Evolutionary conservation across 2,113 vertebrate species (phyloP), one percentile per base, ranked within the genome.

Genomic region (Sinocyclocheilus rhinocerous): DNA sequence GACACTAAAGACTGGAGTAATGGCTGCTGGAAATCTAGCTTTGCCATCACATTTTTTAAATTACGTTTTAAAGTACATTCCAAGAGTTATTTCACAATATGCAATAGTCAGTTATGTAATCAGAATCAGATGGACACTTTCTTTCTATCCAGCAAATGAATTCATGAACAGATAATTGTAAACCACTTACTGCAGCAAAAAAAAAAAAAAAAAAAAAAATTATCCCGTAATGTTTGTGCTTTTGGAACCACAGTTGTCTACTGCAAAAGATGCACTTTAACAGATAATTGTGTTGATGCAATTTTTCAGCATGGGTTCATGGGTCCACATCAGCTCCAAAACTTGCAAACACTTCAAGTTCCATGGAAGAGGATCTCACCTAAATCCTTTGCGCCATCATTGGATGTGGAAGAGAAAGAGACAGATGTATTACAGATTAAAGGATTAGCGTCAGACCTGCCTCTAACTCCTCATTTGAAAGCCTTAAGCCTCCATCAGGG

Each of bases 381-480:
- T 67, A 81, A 76, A 78, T 52, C 65, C 76, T 81, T 69, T 82
- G 22, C 79, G 76, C 36, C 52, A 72, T 87, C 59, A 83, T 59
- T 70, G 80, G 24, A 42, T 13, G 16, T 12, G 67, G 50, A 57
- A 84, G 36, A 42, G 36, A 86, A 70, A 86, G 67, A 77, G 80
- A 48, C 61, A 69, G 80, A 86, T 82, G 88, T 84, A 88, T 88
- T 86, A 88, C 72, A 88, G 84, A 89, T 90, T 87, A 88, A 85
- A 89, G 84, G 86, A 85, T 90, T 88, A 86, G 12, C 20, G 6
- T 63, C 63, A 81, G 39, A 79, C 59, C 76, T 78, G 45, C 70
- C 55, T 55, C 69, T 78, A 70, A 83, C 63, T 85, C 80, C 69
- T 90, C 55, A 87, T 89, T 81, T 77, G 61, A 85, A 86, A 85